A percentile compares a stretch with the other conserved stretches of the same genome.
Evolutionary conservation across 2,888 invertebrate genomes (phyloP).

Genomic region (Luffia ferchaultella): DNA sequence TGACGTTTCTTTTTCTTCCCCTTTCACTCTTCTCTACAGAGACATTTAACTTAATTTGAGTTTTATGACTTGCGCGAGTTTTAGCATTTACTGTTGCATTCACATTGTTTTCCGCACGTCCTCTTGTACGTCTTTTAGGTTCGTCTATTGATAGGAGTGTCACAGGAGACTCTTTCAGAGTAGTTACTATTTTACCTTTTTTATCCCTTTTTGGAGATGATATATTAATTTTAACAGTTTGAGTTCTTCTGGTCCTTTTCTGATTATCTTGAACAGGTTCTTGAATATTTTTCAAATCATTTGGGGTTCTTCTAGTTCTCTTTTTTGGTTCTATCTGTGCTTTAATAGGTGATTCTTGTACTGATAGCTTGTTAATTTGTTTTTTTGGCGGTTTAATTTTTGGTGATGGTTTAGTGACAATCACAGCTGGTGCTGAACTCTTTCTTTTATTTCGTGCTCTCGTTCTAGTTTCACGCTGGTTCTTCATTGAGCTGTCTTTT

Average conservation of each 20-base stretch:
- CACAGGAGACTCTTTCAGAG: neutral
- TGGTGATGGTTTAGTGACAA: constrained; percentile 29
- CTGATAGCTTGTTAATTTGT: neutral
- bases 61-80: too few species aligned
- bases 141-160: neutral
- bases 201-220: neutral
- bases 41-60: neutral
- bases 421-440: constrained; percentile 13
- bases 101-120: too few species aligned
- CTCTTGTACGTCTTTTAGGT: neutral
- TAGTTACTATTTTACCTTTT: neutral
- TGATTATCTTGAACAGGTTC: neutral
- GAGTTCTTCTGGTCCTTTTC: neutral
- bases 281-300: neutral
- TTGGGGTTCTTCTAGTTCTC: neutral
- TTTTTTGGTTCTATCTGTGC: neutral
- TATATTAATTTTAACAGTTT: neutral
- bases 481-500: neutral
- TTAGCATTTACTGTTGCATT: too few species aligned
- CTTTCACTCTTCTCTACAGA: neutral
- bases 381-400: constrained; percentile 25
- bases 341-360: neutral
- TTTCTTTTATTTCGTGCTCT: constrained; percentile 1
- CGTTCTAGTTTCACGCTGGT: neutral
- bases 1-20: neutral